Percentiles rank a stretch among this genome's conserved stretches.
Conservation (phyloP, 1,140 invertebrate species). For the Aphis craccivora region DNA sequence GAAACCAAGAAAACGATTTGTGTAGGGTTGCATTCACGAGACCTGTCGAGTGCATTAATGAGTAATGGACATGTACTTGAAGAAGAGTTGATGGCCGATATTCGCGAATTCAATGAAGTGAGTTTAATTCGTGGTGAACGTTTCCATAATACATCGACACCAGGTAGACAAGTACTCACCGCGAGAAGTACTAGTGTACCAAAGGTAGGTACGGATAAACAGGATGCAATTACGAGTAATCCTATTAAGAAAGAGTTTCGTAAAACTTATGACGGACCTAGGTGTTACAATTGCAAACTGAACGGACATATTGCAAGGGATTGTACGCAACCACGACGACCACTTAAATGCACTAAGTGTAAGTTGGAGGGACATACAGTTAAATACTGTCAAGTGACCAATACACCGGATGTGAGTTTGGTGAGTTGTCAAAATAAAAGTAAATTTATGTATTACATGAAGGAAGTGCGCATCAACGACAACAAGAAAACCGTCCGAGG, state of each 20-base stretch:
- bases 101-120: neutral
- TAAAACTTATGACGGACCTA: neutral
- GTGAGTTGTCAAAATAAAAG: neutral
- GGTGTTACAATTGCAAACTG: neutral
- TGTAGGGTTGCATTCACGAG: neutral
- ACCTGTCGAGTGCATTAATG: neutral
- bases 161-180: neutral
- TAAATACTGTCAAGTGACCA: neutral
- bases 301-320: neutral
- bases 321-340: neutral
- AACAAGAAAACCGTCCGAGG: neutral
- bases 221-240: neutral
- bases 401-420: neutral
- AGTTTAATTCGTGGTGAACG: neutral
- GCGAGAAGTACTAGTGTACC: neutral
- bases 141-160: neutral
- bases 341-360: neutral
- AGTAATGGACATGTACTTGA: neutral
- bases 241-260: neutral
- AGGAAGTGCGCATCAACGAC: neutral
- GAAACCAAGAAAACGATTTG: neutral
- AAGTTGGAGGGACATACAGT: neutral
- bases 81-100: neutral
- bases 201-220: neutral
- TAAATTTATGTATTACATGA: neutral